Percentiles rank a stretch among this genome's conserved stretches.
These are phyloP conservation scores for Sebastes diaconus DNA, from an alignment of 2,797 vertebrate species.

Conservation along the genomic window DNA sequence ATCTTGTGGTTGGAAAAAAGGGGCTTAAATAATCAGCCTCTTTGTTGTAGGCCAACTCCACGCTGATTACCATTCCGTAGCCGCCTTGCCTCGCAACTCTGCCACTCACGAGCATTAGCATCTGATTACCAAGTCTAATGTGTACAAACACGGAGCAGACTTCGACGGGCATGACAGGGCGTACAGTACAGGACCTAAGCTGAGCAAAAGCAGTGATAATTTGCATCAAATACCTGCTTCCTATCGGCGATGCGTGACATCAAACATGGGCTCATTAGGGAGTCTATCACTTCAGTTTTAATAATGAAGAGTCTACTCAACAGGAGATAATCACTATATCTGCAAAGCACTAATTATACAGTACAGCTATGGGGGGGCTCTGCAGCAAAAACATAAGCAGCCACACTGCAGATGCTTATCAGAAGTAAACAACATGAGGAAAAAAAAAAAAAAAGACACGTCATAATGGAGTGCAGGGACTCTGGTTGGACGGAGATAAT, in stretches of 20 bases:
- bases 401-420: slow-evolving; percentile 36
- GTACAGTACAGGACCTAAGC: slow-evolving; percentile 34
- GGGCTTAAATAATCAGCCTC: slow-evolving; percentile 72
- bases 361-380: slow-evolving; percentile 4
- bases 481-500: slow-evolving; percentile 25
- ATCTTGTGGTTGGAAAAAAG: slow-evolving; percentile 37
- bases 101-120: slow-evolving; percentile 74
- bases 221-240: slow-evolving; percentile 50
- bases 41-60: slow-evolving; percentile 68
- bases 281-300: slow-evolving; percentile 26
- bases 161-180: slow-evolving; percentile 34
- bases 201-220: slow-evolving; percentile 26
- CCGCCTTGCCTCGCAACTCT: slow-evolving; percentile 59
- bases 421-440: slow-evolving; percentile 21
- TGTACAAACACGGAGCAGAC: slow-evolving; percentile 62
- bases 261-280: slow-evolving; percentile 43
- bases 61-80: slow-evolving; percentile 79
- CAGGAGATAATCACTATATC: slow-evolving; percentile 34
- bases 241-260: slow-evolving; percentile 19
- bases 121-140: slow-evolving; percentile 83
- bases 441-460: not conserved
- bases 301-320: slow-evolving; percentile 29
- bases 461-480: not conserved
- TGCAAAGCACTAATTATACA: slow-evolving; percentile 36
- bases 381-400: slow-evolving; percentile 16